These are phyloP conservation scores for Upupa epops DNA, from an alignment of 2,113 vertebrate species.

Conservation along the genomic window DNA sequence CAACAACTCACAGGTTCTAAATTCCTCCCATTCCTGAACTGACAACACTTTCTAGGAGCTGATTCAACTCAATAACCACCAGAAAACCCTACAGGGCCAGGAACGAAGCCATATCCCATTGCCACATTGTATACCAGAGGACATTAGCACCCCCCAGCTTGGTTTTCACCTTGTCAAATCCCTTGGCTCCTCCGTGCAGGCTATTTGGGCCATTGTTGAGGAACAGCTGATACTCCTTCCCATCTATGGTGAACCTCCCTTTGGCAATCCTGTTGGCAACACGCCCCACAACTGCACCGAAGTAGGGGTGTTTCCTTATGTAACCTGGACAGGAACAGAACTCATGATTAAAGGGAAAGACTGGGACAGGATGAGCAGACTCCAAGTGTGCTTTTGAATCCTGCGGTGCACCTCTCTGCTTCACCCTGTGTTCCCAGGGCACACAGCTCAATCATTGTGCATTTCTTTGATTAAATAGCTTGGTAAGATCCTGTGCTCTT, in stretches of 20 bases:
- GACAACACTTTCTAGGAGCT: not conserved
- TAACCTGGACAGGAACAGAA: constrained; percentile 78
- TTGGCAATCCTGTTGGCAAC: constrained; percentile 91
- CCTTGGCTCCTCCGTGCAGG: constrained; percentile 87
- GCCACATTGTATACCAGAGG: not conserved
- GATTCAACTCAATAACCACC: not conserved
- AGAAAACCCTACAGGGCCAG: not conserved
- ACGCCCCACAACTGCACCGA: constrained; percentile 87
- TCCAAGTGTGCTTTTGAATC: not conserved
- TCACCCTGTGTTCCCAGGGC: not conserved
- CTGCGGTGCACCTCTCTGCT: not conserved
- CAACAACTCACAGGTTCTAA: not conserved
- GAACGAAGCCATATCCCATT: not conserved
- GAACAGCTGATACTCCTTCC: constrained; percentile 82
- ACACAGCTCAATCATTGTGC: accelerated
- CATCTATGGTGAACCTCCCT: constrained; percentile 81
- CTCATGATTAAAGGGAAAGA: accelerated
- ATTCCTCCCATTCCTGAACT: not conserved
- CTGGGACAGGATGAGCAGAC: accelerated
- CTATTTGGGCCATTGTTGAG: constrained; percentile 90
- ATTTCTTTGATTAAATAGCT: not conserved
- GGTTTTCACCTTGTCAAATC: constrained; percentile 90
- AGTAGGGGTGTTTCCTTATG: constrained; percentile 82
- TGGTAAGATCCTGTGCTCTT: not conserved
- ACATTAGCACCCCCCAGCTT: accelerated